phyloP scores from a whole-genome alignment of 2,888 invertebrate genomes.

The Palloptera scutellata region DNA sequence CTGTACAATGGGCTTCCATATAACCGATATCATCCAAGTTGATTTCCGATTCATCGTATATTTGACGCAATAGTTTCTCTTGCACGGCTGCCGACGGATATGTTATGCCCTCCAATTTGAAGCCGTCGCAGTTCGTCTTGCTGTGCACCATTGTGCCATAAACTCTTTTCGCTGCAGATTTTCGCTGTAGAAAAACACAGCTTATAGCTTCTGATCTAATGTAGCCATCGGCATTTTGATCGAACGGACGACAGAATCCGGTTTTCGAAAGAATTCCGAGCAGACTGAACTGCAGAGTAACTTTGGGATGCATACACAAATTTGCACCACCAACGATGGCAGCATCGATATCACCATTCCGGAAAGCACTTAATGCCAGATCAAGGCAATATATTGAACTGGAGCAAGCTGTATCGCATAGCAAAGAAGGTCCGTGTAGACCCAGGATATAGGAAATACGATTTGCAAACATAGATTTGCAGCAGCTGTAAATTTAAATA shows the following conservation, averaged over 20 bases:
- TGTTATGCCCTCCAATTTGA: slow-evolving; percentile 74
- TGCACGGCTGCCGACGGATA: slow-evolving; percentile 73
- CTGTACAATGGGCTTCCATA: slow-evolving; percentile 88
- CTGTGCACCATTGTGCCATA: slow-evolving; percentile 79
- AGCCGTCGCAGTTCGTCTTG: slow-evolving; percentile 83
- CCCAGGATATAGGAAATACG: slow-evolving; percentile 89
- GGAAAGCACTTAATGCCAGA: slow-evolving; percentile 78
- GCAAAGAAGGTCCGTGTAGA: slow-evolving; percentile 85
- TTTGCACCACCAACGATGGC: slow-evolving; percentile 90
- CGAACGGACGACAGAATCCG: slow-evolving; percentile 91
- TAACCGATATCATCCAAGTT: slow-evolving; percentile 75
- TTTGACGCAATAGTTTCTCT: slow-evolving; percentile 69
- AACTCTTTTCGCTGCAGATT: slow-evolving; percentile 70
- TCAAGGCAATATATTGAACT: slow-evolving; percentile 89
- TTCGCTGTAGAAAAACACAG: slow-evolving; percentile 76
- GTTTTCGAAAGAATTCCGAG: slow-evolving; percentile 81
- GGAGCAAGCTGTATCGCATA: slow-evolving; percentile 94
- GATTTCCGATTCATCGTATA: slow-evolving; percentile 75
- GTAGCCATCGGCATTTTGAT: slow-evolving; percentile 82
- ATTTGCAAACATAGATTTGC: slow-evolving; percentile 92
- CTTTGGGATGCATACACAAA: slow-evolving; percentile 84
- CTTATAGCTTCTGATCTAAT: slow-evolving; percentile 82
- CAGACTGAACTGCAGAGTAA: slow-evolving; percentile 65
- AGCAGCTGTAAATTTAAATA: slow-evolving; percentile 64
- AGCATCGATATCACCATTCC: slow-evolving; percentile 82